A percentile compares a stretch with the other conserved stretches of the same genome.
These are phyloP conservation scores for Centropus unirufus DNA, from an alignment of 2,113 vertebrate genomes.

Conservation along the genomic window DNA sequence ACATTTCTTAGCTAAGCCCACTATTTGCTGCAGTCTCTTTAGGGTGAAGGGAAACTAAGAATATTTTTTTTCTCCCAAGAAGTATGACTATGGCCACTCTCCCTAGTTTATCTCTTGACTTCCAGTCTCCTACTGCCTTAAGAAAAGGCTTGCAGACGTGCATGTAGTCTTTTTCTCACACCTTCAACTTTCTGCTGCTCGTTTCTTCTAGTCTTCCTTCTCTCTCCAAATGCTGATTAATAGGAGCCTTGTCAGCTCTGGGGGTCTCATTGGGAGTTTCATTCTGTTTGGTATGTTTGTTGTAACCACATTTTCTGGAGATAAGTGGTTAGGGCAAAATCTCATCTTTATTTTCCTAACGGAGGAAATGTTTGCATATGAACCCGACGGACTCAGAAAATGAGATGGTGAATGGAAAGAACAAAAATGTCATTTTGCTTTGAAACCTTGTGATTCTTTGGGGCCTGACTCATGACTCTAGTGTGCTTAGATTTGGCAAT, in stretches of 20 bases:
- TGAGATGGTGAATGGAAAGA: background rate
- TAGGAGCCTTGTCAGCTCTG: background rate
- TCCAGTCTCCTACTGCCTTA: background rate
- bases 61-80: background rate
- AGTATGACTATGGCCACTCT: background rate
- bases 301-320: background rate
- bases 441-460: background rate
- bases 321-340: background rate
- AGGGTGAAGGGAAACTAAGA: background rate
- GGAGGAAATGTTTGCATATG: background rate
- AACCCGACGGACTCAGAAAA: background rate
- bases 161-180: background rate
- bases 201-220: background rate
- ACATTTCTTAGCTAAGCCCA: background rate
- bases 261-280: background rate
- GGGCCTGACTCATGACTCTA: background rate
- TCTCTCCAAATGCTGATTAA: background rate
- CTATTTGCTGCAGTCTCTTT: background rate
- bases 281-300: background rate
- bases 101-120: background rate
- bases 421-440: constrained; percentile 13
- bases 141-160: background rate
- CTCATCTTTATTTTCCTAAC: background rate
- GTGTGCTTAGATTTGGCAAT: background rate
- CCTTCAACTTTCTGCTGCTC: background rate